These are phyloP conservation scores for Drosophila leontia DNA, from an alignment of 1,140 invertebrate genomes.

Conservation along the genomic window DNA sequence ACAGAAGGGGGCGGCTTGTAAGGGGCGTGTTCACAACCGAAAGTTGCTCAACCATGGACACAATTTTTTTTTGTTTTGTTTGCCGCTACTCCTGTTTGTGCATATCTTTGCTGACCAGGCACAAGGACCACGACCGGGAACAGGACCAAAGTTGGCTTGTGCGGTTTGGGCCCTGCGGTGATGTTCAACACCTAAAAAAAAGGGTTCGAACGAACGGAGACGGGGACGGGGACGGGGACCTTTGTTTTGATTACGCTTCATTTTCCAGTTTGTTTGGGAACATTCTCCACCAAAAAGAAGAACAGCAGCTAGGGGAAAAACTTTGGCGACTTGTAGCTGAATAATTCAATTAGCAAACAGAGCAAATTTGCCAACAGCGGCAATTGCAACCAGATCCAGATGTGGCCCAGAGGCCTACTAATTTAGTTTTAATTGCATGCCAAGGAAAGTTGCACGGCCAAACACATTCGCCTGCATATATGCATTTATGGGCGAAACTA, in stretches of 20 bases:
- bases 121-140: constrained; percentile 32
- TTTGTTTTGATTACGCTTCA: constrained; percentile 59
- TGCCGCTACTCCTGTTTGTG: constrained; percentile 56
- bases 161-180: constrained; percentile 70
- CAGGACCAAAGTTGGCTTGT: constrained; percentile 53
- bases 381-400: constrained; percentile 33
- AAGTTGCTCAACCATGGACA: constrained; percentile 71
- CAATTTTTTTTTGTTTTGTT: constrained; percentile 34
- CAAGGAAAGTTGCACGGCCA: constrained; percentile 37
- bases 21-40: constrained; percentile 49
- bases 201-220: constrained; percentile 12
- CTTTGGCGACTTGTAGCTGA: constrained; percentile 64
- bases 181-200: constrained; percentile 82
- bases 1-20: constrained; percentile 9
- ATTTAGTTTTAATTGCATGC: constrained; percentile 83
- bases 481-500: constrained; percentile 44
- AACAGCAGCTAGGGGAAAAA: constrained; percentile 3
- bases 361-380: constrained; percentile 43
- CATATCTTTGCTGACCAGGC: constrained; percentile 79
- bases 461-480: constrained; percentile 41
- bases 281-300: neutral
- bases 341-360: constrained; percentile 77
- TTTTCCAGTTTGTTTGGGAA: constrained; percentile 43
- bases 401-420: constrained; percentile 75
- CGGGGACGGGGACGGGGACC: neutral